Base-by-base conservation (phyloP, 2,113 vertebrate genomes). In the Mormyrus lacerda region DNA sequence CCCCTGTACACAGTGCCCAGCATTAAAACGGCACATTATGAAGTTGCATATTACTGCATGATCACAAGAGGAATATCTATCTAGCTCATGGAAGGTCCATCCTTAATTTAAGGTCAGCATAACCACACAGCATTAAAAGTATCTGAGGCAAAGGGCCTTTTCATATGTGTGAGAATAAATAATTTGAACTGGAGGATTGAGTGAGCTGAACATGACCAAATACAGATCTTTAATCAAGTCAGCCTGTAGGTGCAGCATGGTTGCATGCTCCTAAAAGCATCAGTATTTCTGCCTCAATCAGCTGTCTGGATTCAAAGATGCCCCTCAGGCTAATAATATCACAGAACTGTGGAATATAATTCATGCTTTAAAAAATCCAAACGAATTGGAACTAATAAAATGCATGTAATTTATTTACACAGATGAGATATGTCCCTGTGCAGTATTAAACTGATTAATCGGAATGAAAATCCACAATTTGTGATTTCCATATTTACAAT, bases 351-450 rank as follows among this genome's bases (percentile, higher is more conserved):
- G 31, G 31, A 79, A 79, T 35, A 19, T 79, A 79, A 79, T 79
- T 79, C 15, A 79, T 79, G 73, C 69, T 42, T 79, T 42, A 42
- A 79, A 79, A 79, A 42, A 39, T 79, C 73, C 35, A 42, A 79
- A 79, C 6, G 35, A 39, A 79, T 79, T 79, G 35, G 73, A 79
- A 79, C 35, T 79, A 35, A 79, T 42, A 39, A 79, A 79, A 79
- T 79, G 35, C 73, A 79, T 79, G 73, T 19, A 35, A 17, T 42
- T 79, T 79, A 42, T 39, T 79, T 79, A 35, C 35, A 17, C 15
- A 79, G 42, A 79, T 79, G 73, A 79, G 42, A 79, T 79, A 79
- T 79, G 35, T 79, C 73, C 73, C 73, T 19, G 73, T 76, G 69
- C 17, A 76, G 69, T 76, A 35, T 79, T 79, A 79, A 42, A 42